Percentiles rank a stretch among this genome's conserved stretches.
These are phyloP conservation scores for Sebastolobus alascanus DNA, from an alignment of 2,797 vertebrate species.

Conservation along the genomic window DNA sequence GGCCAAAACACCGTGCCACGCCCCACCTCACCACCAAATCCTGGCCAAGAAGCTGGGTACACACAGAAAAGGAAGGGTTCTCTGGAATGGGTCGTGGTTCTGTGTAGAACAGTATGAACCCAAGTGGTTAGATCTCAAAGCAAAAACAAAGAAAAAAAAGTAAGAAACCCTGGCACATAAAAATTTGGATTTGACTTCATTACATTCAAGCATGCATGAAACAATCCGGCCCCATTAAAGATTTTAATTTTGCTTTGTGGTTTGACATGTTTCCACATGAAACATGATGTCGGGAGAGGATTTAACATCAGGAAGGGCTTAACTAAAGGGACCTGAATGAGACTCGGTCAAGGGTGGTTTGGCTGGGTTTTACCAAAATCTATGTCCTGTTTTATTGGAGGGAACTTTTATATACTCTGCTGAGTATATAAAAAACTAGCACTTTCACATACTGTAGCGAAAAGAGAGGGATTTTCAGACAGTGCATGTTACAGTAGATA, in stretches of 20 bases:
- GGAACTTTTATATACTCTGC: constrained; percentile 2
- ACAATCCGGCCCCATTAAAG: neutral
- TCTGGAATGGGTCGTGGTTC: constrained; percentile 24
- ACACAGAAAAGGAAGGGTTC: constrained; percentile 23
- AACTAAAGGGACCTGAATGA: neutral
- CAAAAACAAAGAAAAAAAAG: constrained; percentile 15
- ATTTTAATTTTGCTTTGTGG: constrained; percentile 11
- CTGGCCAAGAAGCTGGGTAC: constrained; percentile 42
- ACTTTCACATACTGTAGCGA: neutral
- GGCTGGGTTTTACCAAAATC: neutral
- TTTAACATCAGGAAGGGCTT: constrained; percentile 10
- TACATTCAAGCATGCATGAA: neutral
- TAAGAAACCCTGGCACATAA: neutral
- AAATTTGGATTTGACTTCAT: neutral
- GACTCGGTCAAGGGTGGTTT: neutral
- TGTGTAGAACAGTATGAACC: constrained; percentile 29
- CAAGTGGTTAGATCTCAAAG: neutral
- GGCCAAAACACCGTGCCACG: constrained; percentile 67
- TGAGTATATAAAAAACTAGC: neutral
- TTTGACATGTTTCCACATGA: constrained; percentile 35
- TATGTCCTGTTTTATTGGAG: constrained; percentile 25
- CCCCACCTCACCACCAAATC: constrained; percentile 61
- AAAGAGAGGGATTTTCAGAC: neutral
- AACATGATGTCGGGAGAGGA: constrained; percentile 5
- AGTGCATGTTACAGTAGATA: neutral